Conservation (phyloP, 2,113 vertebrate genomes). For the Lanius collurio region DNA sequence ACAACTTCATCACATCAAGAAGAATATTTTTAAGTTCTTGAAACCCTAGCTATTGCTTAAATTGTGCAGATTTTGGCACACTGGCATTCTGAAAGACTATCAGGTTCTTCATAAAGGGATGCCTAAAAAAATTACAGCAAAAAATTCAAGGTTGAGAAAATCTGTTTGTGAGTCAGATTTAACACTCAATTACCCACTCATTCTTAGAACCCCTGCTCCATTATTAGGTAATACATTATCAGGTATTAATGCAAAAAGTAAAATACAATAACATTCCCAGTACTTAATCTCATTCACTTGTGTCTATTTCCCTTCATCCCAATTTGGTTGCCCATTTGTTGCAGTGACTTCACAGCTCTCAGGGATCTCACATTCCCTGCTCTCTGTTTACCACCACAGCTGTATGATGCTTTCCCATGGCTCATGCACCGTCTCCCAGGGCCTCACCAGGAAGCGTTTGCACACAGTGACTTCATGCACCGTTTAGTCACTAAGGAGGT, state of each 20-base stretch:
- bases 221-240: not conserved
- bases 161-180: not conserved
- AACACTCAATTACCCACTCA: not conserved
- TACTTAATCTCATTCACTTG: not conserved
- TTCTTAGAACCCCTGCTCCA: not conserved
- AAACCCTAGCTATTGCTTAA: not conserved
- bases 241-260: not conserved
- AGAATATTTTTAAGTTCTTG: not conserved
- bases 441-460: conserved; percentile 59
- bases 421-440: conserved; percentile 52
- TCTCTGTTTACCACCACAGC: conserved; percentile 15
- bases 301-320: not conserved
- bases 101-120: not conserved
- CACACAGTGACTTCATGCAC: conserved; percentile 12
- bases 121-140: not conserved
- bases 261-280: not conserved
- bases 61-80: not conserved
- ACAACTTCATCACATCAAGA: not conserved
- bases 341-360: not conserved
- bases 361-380: not conserved
- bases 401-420: conserved; percentile 59
- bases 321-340: not conserved
- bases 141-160: not conserved
- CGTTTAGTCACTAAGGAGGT: conserved; percentile 32
- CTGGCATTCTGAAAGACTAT: not conserved